Conservation (phyloP, 2,888 invertebrate genomes). For the Emesis furor region DNA sequence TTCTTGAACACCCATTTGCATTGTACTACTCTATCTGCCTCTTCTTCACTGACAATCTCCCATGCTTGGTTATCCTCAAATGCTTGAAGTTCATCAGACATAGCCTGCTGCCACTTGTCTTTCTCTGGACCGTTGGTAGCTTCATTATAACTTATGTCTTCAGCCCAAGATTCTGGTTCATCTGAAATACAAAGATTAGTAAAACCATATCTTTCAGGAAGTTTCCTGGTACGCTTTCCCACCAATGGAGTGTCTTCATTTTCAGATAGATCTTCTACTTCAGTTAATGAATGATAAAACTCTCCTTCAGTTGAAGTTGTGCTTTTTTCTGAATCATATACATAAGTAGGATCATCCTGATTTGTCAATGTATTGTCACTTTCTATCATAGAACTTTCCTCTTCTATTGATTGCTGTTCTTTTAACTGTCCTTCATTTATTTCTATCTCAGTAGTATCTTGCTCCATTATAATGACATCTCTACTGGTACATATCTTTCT, state of each 20-base stretch:
- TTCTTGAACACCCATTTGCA: background rate
- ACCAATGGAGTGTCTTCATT: background rate
- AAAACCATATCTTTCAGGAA: background rate
- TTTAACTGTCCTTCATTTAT: slow-evolving; percentile 4
- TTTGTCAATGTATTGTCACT: background rate
- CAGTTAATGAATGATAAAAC: background rate
- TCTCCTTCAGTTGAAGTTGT: background rate
- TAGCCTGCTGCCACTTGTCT: slow-evolving; percentile 8
- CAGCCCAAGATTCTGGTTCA: slow-evolving; percentile 7
- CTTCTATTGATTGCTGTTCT: background rate
- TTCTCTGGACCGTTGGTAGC: slow-evolving; percentile 15
- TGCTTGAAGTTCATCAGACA: slow-evolving; percentile 4
- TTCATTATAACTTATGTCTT: slow-evolving; percentile 5
- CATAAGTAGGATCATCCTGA: background rate
- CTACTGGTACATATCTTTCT: slow-evolving; percentile 57
- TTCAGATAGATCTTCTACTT: background rate
- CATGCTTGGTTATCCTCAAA: slow-evolving; percentile 16
- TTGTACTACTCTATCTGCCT: slow-evolving; percentile 15
- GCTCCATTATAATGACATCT: slow-evolving; percentile 64
- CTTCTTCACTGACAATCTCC: background rate
- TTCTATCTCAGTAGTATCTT: background rate
- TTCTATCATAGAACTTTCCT: background rate
- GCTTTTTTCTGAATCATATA: background rate
- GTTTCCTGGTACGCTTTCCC: slow-evolving; percentile 23
- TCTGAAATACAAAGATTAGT: slow-evolving; percentile 5